Conservation (phyloP, 2,888 invertebrate species). For the Calliphora vomitoria region DNA sequence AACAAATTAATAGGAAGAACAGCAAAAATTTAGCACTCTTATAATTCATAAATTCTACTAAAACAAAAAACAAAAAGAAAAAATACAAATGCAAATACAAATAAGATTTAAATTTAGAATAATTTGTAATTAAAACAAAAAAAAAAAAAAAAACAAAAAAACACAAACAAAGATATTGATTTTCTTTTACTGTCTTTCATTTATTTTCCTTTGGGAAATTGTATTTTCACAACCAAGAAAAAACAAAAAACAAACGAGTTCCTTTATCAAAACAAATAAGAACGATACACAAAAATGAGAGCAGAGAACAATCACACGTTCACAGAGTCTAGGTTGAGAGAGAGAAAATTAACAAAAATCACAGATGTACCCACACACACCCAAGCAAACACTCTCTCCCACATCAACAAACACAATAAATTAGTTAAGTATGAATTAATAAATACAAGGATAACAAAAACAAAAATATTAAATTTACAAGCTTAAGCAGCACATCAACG, state of each 20-base stretch:
- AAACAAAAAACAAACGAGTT: slow-evolving; percentile 60
- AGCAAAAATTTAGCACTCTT: slow-evolving; percentile 62
- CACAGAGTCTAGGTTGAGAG: slow-evolving; percentile 17
- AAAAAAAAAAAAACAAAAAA: slow-evolving; percentile 31
- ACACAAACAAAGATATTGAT: not conserved
- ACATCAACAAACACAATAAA: slow-evolving; percentile 43
- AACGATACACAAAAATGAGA: slow-evolving; percentile 20
- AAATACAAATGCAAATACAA: not conserved
- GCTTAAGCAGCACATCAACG: slow-evolving; percentile 70
- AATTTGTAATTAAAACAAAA: slow-evolving; percentile 51
- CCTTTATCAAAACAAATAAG: slow-evolving; percentile 55
- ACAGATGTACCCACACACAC: slow-evolving; percentile 22
- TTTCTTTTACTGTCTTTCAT: not conserved
- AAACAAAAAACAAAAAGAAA: slow-evolving; percentile 32
- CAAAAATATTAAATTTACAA: not conserved
- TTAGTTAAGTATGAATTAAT: slow-evolving; percentile 56
- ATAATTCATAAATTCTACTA: slow-evolving; percentile 43
- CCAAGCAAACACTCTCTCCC: slow-evolving; percentile 52
- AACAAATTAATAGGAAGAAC: slow-evolving; percentile 30
- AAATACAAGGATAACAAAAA: slow-evolving; percentile 47
- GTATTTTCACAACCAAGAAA: slow-evolving; percentile 9
- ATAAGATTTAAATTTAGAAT: slow-evolving; percentile 46
- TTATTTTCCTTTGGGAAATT: slow-evolving; percentile 17
- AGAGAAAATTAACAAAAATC: not conserved
- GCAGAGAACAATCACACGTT: not conserved